A percentile compares a stretch with the other conserved stretches of the same genome.
Conservation (phyloP, 2,888 invertebrate genomes). For the Eupithecia vulgata region DNA sequence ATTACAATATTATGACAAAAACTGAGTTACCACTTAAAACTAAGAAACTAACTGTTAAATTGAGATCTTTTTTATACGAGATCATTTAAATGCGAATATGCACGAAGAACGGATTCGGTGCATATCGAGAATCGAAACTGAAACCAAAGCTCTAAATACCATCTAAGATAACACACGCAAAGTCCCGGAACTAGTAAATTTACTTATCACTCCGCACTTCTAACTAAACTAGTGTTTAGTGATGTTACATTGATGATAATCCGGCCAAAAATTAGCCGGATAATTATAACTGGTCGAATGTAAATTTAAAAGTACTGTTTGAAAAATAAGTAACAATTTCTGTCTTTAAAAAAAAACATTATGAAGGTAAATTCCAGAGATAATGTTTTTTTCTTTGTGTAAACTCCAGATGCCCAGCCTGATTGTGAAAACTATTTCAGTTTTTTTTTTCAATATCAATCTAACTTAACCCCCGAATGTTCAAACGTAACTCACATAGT, state of each 20-base stretch:
- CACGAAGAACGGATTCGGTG: neutral
- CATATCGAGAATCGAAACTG: neutral
- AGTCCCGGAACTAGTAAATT: constrained; percentile 6
- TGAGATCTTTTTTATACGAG: neutral
- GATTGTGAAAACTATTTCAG: too few species aligned
- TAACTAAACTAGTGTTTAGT: neutral
- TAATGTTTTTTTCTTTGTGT: too few species aligned
- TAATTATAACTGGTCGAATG: too few species aligned
- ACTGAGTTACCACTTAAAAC: neutral
- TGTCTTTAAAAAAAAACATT: too few species aligned
- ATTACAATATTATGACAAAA: too few species aligned
- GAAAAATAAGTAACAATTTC: too few species aligned
- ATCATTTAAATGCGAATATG: neutral
- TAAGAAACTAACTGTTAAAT: neutral
- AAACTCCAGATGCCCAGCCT: too few species aligned
- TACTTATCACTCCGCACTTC: constrained; percentile 6
- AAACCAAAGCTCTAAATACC: neutral
- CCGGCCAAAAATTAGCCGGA: neutral
- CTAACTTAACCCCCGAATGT: too few species aligned
- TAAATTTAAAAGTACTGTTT: too few species aligned
- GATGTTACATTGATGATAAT: neutral
- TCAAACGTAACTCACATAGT: too few species aligned
- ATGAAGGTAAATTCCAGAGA: too few species aligned
- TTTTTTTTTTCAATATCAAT: too few species aligned
- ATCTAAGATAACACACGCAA: neutral